Conservation (phyloP, 64 coral and sea anemone genomes). For the Porites lutea region DNA sequence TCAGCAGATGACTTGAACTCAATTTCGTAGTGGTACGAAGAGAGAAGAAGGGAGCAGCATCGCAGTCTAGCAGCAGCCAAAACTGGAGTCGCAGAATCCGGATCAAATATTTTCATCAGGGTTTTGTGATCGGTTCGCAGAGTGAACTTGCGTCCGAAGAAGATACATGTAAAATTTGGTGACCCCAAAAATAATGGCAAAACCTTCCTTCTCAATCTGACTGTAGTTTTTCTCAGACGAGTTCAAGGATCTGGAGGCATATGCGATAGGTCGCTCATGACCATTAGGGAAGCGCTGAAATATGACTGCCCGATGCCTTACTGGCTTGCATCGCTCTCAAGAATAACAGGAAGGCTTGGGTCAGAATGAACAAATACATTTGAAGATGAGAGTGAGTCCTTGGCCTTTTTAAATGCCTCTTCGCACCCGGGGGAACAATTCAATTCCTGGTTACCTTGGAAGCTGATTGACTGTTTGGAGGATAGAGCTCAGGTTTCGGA, state of each 20-base stretch:
- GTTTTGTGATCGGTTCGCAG: constrained; percentile 19
- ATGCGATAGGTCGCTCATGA: constrained; percentile 30
- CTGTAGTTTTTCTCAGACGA: constrained; percentile 48
- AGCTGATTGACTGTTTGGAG: too few species aligned
- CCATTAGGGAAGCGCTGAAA: not conserved
- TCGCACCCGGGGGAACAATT: too few species aligned
- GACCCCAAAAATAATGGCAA: constrained; percentile 24
- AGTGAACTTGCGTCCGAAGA: constrained; percentile 30
- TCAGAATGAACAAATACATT: too few species aligned
- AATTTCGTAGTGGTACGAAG: constrained; percentile 31
- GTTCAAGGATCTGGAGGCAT: constrained; percentile 50
- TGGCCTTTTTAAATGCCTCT: too few species aligned
- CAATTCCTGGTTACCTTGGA: too few species aligned
- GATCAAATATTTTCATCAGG: constrained; percentile 25
- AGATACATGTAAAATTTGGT: constrained; percentile 64
- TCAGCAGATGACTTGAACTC: constrained; percentile 1
- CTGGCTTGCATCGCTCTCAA: too few species aligned
- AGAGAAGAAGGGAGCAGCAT: constrained; percentile 55
- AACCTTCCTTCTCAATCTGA: constrained; percentile 54
- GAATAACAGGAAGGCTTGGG: too few species aligned
- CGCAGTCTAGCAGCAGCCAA: constrained; percentile 49
- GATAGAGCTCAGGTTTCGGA: too few species aligned
- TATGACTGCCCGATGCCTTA: too few species aligned
- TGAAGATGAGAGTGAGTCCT: too few species aligned
- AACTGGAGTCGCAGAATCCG: constrained; percentile 46